phyloP scores from a whole-genome alignment of 2,797 vertebrate genomes.

The Pampus argenteus region DNA sequence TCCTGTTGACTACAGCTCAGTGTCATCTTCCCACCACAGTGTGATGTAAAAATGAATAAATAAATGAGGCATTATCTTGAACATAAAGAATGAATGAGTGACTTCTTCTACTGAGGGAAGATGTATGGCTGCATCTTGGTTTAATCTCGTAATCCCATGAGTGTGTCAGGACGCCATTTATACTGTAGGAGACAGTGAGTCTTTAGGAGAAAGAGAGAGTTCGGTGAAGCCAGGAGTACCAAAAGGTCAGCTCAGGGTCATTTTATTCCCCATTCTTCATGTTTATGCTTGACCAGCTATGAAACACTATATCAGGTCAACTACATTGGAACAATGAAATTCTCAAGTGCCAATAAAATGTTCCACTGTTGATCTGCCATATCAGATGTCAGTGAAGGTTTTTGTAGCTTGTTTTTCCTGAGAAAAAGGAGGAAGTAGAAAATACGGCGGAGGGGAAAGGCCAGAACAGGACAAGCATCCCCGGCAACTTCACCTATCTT shows the following conservation, averaged over 20 bases:
- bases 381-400: neutral
- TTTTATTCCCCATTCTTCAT: neutral
- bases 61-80: neutral
- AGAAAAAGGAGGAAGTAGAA: conserved; percentile 3
- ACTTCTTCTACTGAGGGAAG: neutral
- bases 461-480: conserved; percentile 11
- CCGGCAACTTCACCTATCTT: conserved; percentile 1
- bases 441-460: conserved; percentile 3
- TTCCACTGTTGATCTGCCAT: neutral
- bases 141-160: neutral
- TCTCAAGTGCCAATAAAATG: neutral
- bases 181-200: neutral
- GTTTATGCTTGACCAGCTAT: neutral
- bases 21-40: conserved; percentile 15
- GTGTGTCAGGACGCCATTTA: neutral
- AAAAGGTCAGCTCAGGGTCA: neutral
- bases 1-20: conserved; percentile 14
- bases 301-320: too few species aligned
- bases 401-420: neutral
- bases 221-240: neutral
- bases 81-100: neutral
- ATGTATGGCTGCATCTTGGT: too few species aligned
- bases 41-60: conserved; percentile 1
- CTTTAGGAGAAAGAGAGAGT: neutral
- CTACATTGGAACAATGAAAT: neutral